Evolutionary conservation across 2,113 vertebrate genomes (phyloP).

Genomic region (Pipa parva): DNA sequence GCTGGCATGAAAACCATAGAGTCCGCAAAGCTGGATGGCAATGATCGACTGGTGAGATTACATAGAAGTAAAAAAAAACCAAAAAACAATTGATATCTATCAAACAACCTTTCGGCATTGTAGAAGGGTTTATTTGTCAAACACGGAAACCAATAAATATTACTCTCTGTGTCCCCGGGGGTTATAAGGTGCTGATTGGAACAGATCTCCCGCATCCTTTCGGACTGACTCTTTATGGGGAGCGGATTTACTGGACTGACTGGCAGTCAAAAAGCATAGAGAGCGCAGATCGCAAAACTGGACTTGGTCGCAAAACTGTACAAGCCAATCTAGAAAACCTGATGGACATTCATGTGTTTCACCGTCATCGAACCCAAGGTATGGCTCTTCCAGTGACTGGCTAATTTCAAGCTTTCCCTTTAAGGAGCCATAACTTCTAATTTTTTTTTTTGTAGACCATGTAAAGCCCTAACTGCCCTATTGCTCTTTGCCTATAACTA

Average conservation of each 20-base stretch:
- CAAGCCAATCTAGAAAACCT: conserved; percentile 94
- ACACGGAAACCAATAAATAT: too few species aligned
- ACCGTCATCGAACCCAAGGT: conserved; percentile 82
- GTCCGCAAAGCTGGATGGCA: conserved; percentile 85
- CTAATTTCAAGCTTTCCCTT: background rate
- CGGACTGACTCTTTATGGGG: conserved; percentile 86
- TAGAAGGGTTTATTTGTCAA: too few species aligned
- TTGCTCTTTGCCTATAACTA: background rate
- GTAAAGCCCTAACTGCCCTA: too few species aligned
- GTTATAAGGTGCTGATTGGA: conserved; percentile 83
- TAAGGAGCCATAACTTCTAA: background rate
- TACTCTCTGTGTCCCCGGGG: too few species aligned
- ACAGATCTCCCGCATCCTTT: conserved; percentile 92
- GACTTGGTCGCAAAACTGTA: conserved; percentile 76
- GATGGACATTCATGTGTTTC: conserved; percentile 98
- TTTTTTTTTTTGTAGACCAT: background rate
- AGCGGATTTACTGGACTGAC: conserved; percentile 96
- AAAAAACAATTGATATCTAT: too few species aligned
- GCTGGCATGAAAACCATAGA: conserved; percentile 97
- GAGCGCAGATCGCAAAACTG: conserved; percentile 82
- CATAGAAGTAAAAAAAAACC: too few species aligned
- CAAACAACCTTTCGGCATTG: too few species aligned
- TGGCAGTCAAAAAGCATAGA: conserved; percentile 98
- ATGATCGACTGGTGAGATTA: conserved; percentile 76
- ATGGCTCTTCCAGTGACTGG: background rate